Base-by-base conservation (phyloP, 2,888 invertebrate species). In the Nephrotoma flavescens region DNA sequence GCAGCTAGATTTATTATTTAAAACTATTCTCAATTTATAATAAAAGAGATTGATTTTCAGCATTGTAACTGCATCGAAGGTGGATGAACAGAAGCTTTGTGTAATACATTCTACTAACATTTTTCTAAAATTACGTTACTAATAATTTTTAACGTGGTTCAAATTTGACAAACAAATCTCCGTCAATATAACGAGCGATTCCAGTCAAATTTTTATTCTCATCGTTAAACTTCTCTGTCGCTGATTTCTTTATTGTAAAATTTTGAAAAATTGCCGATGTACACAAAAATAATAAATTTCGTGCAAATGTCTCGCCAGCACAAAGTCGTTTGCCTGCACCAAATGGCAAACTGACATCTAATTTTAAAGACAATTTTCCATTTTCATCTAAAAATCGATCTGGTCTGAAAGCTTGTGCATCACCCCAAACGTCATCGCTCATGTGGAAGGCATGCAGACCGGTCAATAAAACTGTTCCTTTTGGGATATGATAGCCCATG, bases 261-360 rank as follows among this genome's bases (percentile, higher is more conserved):
- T 94, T 93, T 89, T 95, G 95, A 90, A 95, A 91, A 88, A 96
- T 91, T 0, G 92, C 92, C 0, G 94, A 89, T 45, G 94, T 92
- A 7, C 94, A 92, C 87, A 94, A 92, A 89, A 95, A 95, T 90
- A 95, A 91, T 88, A 93, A 92, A 88, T 94, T 95, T 0, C 95
- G 92, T 0, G 95, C 94, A 89, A 94, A 95, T 0, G 95, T 95
- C 90, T 95, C 95, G 0, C 95, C 96, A 0, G 95, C 93, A 89
- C 96, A 96, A 0, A 95, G 90, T 44, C 95, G 92, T 88, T 94
- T 93, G 0, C 95, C 95, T 88, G 94, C 93, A 85, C 95, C 95
- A 89, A 95, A 95, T 0, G 94, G 94, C 57, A 95, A 88, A 0
- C 94, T 92, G 57, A 92, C 92, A 89, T 95, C 95, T 87, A 92